Percentiles rank a stretch among this genome's conserved stretches.
Conservation (phyloP, 1,140 invertebrate genomes). For the Cydia amplana region DNA sequence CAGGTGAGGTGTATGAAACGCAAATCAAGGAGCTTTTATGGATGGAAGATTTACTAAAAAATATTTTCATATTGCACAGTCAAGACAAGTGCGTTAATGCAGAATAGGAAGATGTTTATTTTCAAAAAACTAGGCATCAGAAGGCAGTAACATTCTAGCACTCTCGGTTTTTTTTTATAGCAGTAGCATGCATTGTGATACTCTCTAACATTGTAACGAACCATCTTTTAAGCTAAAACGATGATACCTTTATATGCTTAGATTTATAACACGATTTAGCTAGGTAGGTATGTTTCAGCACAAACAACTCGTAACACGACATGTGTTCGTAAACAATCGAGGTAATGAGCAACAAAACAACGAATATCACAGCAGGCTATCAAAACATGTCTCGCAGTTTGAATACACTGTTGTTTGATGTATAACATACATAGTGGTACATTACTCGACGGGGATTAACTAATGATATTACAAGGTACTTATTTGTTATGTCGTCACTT, state of each 20-base stretch:
- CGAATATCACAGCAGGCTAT: conserved; percentile 5
- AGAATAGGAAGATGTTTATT: too few relatives aligned
- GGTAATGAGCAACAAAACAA: conserved; percentile 11
- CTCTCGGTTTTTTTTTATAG: too few relatives aligned
- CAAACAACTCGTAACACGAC: not conserved
- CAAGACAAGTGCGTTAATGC: too few relatives aligned
- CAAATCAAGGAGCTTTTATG: not conserved
- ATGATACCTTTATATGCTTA: not conserved
- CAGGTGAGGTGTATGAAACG: conserved; percentile 1
- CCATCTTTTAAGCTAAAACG: too few relatives aligned
- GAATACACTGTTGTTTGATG: conserved; percentile 1
- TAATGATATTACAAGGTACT: not conserved
- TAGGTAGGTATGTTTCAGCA: not conserved
- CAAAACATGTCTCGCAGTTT: conserved; percentile 26
- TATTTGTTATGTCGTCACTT: not conserved
- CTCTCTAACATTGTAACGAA: too few relatives aligned
- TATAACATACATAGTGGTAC: too few relatives aligned
- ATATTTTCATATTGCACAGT: too few relatives aligned
- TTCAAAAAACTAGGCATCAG: too few relatives aligned
- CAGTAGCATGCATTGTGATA: too few relatives aligned
- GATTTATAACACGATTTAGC: not conserved
- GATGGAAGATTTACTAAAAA: not conserved
- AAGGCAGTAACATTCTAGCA: too few relatives aligned
- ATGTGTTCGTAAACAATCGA: conserved; percentile 13
- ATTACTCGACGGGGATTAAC: conserved; percentile 17